Evolutionary conservation across 1,140 invertebrate species (phyloP).

Genomic region (Apolygus lucorum): DNA sequence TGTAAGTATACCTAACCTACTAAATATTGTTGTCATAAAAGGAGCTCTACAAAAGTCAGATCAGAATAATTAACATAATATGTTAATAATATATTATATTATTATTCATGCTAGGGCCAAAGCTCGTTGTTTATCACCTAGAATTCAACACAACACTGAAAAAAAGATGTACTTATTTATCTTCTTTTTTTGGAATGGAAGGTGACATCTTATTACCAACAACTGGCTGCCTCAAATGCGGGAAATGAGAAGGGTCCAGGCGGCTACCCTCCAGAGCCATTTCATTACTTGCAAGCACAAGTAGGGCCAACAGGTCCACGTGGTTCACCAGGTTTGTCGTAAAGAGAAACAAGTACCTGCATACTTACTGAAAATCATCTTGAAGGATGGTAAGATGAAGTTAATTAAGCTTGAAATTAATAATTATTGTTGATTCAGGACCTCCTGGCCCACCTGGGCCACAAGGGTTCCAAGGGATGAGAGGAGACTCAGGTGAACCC

Average conservation of each 20-base stretch:
- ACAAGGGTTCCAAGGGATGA: slow-evolving; percentile 59
- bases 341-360: too few relatives aligned
- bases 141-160: too few relatives aligned
- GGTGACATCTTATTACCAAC: slow-evolving; percentile 52
- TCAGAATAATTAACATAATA: too few relatives aligned
- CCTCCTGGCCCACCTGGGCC: slow-evolving; percentile 65
- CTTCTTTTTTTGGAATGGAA: slow-evolving; percentile 35
- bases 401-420: too few relatives aligned
- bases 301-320: slow-evolving; percentile 62
- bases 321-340: slow-evolving; percentile 50
- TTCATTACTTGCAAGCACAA: slow-evolving; percentile 66
- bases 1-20: too few relatives aligned
- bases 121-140: too few relatives aligned
- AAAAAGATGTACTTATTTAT: too few relatives aligned
- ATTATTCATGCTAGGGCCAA: too few relatives aligned
- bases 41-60: too few relatives aligned
- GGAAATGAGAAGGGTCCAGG: slow-evolving; percentile 65
- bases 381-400: not conserved
- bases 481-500: slow-evolving; percentile 65
- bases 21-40: too few relatives aligned
- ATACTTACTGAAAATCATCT: slow-evolving; percentile 6
- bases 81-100: too few relatives aligned
- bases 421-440: slow-evolving; percentile 38
- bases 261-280: slow-evolving; percentile 49
- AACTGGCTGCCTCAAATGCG: slow-evolving; percentile 52